Conservation (phyloP, 2,888 invertebrate species). For the Hyles lineata region DNA sequence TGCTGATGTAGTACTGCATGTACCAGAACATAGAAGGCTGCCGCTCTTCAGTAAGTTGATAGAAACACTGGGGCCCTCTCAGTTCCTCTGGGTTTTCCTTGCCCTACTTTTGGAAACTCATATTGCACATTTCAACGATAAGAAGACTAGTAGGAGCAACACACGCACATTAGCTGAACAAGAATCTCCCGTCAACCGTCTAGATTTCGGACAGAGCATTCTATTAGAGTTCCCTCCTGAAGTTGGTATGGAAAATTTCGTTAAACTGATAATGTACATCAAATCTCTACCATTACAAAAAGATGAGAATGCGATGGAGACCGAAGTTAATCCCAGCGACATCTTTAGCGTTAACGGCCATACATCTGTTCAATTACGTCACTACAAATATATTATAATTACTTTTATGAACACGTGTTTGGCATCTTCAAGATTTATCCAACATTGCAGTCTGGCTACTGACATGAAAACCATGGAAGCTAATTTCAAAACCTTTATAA, state of each 20-base stretch:
- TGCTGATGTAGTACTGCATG: slow-evolving; percentile 94
- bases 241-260: slow-evolving; percentile 86
- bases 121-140: slow-evolving; percentile 83
- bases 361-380: slow-evolving; percentile 90
- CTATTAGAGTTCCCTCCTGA: slow-evolving; percentile 87
- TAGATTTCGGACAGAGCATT: slow-evolving; percentile 89
- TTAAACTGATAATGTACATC: slow-evolving; percentile 87
- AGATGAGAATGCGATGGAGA: slow-evolving; percentile 77
- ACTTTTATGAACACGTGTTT: slow-evolving; percentile 90
- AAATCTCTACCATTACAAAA: slow-evolving; percentile 87
- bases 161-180: slow-evolving; percentile 67
- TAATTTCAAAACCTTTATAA: slow-evolving; percentile 88
- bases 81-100: slow-evolving; percentile 89
- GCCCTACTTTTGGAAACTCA: slow-evolving; percentile 90
- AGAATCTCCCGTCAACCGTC: slow-evolving; percentile 81
- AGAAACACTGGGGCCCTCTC: slow-evolving; percentile 87
- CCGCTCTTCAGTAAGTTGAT: slow-evolving; percentile 92
- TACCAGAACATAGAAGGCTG: slow-evolving; percentile 95
- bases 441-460: slow-evolving; percentile 84
- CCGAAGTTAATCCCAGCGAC: slow-evolving; percentile 70
- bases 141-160: slow-evolving; percentile 63
- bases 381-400: slow-evolving; percentile 92
- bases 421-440: slow-evolving; percentile 88
- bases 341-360: slow-evolving; percentile 87
- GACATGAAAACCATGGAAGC: slow-evolving; percentile 82